Base-by-base conservation (phyloP, 2,797 vertebrate genomes). In the Myotis daubentonii region DNA sequence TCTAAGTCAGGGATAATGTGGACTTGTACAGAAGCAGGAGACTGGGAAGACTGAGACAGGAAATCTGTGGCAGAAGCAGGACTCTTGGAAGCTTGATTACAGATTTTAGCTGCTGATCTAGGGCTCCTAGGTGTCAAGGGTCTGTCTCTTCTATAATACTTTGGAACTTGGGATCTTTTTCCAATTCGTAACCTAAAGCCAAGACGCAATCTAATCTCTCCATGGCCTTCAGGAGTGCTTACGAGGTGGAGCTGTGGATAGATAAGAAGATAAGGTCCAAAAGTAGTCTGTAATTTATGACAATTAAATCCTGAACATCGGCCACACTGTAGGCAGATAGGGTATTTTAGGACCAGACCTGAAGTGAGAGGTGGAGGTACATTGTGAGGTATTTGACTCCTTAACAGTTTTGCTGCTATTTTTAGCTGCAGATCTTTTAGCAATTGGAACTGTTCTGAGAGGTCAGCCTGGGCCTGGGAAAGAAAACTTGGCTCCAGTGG, bases 241-340 rank as follows among this genome's bases (percentile, higher is more conserved):
- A 96, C 85, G 57, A 97, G 95, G 66, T 95, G 95, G 62, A 97
- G 74, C 87, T 95, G 89, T 81, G 97, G 96, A 57, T 97, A 97
- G 49, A 97, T 92, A 47, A 97, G 95, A 93, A 97, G 94, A 68
- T 96, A 93, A 76, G 95, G 19, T 17, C 93, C 94, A 30, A 49
- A 86, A 82, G 93, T 22, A 36, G 81, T 36, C 60, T 96, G 93
- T 79, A 51, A 88, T 75, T 96, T 94, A 90, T 97, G 97, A 83
- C 81, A 97, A 11, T 66, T 87, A 91, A 92, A 72, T 87, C 85
- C 96, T 92, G 87, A 95, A 78, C 96, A 97, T n/a, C 55, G 81
- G 55, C 96, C 97, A 89, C 96, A 97, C 66, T 96, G 91, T 87
- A 97, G 62, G 47, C 97, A 97, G 53, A 97, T 84, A 57, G 97